Evolutionary conservation across 2,888 invertebrate species (phyloP).

Genomic region (Eremobia ochroleuca): DNA sequence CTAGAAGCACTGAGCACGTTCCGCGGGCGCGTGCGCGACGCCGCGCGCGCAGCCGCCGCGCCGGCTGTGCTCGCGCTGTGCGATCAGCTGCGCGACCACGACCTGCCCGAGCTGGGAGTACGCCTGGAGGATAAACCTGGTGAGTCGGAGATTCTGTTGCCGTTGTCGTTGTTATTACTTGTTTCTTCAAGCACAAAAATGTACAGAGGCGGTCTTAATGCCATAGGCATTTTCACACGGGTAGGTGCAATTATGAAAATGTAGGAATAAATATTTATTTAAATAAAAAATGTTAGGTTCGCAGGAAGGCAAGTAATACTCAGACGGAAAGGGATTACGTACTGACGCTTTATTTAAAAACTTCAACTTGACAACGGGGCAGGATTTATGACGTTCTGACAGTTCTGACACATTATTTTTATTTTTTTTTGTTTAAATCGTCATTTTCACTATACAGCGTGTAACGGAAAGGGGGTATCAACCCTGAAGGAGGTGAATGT

Average conservation of each 20-base stretch:
- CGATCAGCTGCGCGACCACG: constrained; percentile 96
- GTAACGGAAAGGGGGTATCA: too few relatives aligned
- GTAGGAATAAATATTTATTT: background rate
- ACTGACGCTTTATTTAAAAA: background rate
- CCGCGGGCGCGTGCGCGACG: constrained; percentile 90
- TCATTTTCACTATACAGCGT: too few relatives aligned
- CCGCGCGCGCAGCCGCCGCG: constrained; percentile 86
- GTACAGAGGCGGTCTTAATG: background rate
- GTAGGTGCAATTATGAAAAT: background rate
- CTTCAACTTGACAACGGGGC: background rate
- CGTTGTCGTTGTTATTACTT: background rate
- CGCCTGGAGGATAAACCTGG: constrained; percentile 97
- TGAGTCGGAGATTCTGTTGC: constrained; percentile 54
- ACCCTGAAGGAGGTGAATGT: too few relatives aligned
- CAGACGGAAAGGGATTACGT: background rate
- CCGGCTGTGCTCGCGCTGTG: constrained; percentile 95
- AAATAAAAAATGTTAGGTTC: background rate
- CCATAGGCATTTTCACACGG: background rate
- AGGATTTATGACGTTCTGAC: background rate
- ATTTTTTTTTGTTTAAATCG: too few relatives aligned
- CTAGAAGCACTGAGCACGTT: constrained; percentile 96
- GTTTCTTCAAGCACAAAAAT: background rate
- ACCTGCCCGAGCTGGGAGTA: constrained; percentile 97
- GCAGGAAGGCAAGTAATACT: background rate
- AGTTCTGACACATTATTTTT: background rate